A percentile compares a stretch with the other conserved stretches of the same genome.
phyloP scores from a whole-genome alignment of 2,888 invertebrate genomes.

The Bibio marci region DNA sequence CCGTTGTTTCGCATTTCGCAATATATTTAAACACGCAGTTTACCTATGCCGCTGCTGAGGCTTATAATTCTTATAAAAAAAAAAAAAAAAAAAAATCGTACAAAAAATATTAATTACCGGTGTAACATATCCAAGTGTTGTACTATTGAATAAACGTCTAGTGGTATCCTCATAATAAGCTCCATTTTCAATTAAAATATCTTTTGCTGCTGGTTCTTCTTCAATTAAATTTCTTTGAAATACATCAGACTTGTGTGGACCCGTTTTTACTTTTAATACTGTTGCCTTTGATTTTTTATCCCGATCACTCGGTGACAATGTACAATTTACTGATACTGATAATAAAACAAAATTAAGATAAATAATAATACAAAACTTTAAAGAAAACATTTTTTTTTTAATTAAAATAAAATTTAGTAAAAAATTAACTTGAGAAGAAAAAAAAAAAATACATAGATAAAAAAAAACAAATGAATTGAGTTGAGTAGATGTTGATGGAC shows the following conservation, averaged over 20 bases:
- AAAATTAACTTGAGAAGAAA: no score
- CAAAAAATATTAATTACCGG: slow-evolving; percentile 44
- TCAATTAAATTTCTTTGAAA: slow-evolving; percentile 51
- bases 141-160: slow-evolving; percentile 44
- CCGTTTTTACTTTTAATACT: slow-evolving; percentile 23
- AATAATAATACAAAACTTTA: no score
- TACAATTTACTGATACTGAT: slow-evolving; percentile 10
- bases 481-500: no score
- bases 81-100: not conserved
- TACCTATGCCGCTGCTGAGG: no score
- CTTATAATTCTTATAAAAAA: not conserved
- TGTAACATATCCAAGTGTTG: slow-evolving; percentile 81
- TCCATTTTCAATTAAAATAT: slow-evolving; percentile 59
- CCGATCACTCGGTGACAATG: slow-evolving; percentile 20
- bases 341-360: no score
- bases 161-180: slow-evolving; percentile 55
- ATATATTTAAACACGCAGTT: no score
- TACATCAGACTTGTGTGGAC: slow-evolving; percentile 45
- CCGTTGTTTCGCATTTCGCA: no score
- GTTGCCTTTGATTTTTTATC: slow-evolving; percentile 15
- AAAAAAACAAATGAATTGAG: no score
- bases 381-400: no score
- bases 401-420: no score
- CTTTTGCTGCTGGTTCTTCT: slow-evolving; percentile 46
- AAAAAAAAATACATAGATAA: no score